A percentile compares a stretch with the other conserved stretches of the same genome.
Conservation (phyloP, 2,888 invertebrate genomes). For the Liposcelis brunnea region DNA sequence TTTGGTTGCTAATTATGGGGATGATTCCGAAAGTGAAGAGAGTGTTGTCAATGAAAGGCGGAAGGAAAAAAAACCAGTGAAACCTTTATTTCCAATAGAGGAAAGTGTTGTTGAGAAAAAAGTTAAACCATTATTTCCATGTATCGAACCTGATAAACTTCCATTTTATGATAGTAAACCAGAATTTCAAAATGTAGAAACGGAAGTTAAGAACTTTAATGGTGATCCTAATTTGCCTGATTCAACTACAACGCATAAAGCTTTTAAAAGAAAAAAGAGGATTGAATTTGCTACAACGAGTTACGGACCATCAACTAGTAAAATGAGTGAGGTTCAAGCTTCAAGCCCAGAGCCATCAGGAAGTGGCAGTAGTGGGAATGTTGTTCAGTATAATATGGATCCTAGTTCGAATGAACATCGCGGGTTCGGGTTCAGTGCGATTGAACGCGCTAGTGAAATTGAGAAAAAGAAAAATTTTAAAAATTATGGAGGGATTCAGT, state of each 20-base stretch:
- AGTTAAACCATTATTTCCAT: constrained; percentile 13
- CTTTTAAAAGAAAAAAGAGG: constrained; percentile 35
- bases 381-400: constrained; percentile 27
- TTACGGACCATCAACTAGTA: neutral
- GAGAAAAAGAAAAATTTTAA: constrained; percentile 22
- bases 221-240: constrained; percentile 12
- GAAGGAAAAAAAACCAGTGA: constrained; percentile 18
- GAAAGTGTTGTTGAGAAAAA: constrained; percentile 5
- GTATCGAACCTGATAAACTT: constrained; percentile 6
- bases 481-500: constrained; percentile 27
- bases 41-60: constrained; percentile 13
- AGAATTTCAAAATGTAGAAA: too few relatives aligned
- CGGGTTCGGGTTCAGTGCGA: constrained; percentile 31
- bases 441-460: constrained; percentile 19
- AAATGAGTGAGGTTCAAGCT: neutral
- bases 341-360: neutral
- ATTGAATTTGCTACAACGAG: constrained; percentile 24
- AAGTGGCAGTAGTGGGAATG: neutral
- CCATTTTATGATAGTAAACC: neutral
- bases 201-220: too few relatives aligned
- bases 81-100: constrained; percentile 31
- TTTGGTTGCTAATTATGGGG: constrained; percentile 26
- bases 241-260: constrained; percentile 22
- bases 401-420: constrained; percentile 29
- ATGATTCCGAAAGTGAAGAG: constrained; percentile 33